These are phyloP conservation scores for Urocitellus parryii DNA, from an alignment of 2,113 vertebrate species.

Conservation along the genomic window DNA sequence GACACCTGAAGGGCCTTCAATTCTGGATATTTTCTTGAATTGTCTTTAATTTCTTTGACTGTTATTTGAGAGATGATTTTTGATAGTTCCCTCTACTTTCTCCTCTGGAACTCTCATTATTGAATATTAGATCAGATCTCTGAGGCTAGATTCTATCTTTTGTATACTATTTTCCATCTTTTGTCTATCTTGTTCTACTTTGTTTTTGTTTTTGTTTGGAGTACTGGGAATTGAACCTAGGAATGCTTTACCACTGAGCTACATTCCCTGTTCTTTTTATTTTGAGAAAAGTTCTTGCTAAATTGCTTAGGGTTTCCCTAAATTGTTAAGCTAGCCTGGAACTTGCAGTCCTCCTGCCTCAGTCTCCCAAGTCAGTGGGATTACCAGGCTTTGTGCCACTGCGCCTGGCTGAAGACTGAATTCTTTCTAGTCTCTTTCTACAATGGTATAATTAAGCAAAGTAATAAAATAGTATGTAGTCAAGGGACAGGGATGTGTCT, in stretches of 20 bases:
- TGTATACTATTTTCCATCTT: neutral
- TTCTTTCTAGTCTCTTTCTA: neutral
- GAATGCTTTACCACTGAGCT: no score
- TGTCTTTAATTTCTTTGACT: neutral
- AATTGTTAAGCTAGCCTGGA: no score
- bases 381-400: no score
- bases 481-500: neutral
- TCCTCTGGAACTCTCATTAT: neutral
- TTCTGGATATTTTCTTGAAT: neutral
- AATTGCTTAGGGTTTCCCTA: no score
- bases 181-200: neutral
- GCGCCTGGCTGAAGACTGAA: neutral
- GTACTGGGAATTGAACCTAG: no score
- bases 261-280: no score
- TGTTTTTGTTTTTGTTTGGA: neutral
- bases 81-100: neutral
- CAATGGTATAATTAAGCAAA: neutral
- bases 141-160: neutral
- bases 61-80: neutral
- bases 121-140: neutral
- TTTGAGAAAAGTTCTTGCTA: no score
- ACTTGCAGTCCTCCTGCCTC: no score
- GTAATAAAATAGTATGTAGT: neutral
- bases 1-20: neutral
- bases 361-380: no score